Percentiles rank a stretch among this genome's conserved stretches.
These are phyloP conservation scores for Patiria pectinifera DNA, from an alignment of 53 echinoderm and acorn worm species.

Conservation along the genomic window DNA sequence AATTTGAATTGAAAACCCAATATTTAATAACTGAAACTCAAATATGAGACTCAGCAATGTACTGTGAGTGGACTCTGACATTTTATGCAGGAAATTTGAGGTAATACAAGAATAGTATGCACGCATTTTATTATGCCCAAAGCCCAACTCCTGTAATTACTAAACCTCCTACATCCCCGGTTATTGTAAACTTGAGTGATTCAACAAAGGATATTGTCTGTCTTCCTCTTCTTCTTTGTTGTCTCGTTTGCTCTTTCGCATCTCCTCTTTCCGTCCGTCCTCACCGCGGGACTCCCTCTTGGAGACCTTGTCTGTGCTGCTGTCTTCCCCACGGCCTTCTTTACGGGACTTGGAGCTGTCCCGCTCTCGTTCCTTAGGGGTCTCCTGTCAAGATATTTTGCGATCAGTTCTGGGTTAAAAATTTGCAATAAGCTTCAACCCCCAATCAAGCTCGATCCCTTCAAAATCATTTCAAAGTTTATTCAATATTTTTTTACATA, in stretches of 20 bases:
- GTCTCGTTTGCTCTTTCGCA: conserved; percentile 57
- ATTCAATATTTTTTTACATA: background rate
- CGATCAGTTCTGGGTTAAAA: too few relatives aligned
- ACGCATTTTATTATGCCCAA: too few relatives aligned
- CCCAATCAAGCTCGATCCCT: background rate
- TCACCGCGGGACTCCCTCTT: conserved; percentile 53
- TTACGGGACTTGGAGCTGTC: conserved; percentile 48
- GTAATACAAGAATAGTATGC: too few relatives aligned
- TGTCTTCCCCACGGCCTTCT: conserved; percentile 31
- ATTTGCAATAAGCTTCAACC: too few relatives aligned
- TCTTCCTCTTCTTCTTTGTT: conserved; percentile 81
- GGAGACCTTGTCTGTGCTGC: conserved; percentile 29
- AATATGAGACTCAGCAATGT: too few relatives aligned
- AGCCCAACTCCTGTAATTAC: background rate
- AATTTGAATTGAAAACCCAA: too few relatives aligned
- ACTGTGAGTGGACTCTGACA: too few relatives aligned
- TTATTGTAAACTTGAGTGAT: conserved; percentile 15
- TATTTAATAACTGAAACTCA: too few relatives aligned
- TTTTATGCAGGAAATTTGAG: too few relatives aligned
- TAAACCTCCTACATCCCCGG: background rate
- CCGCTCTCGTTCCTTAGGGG: conserved; percentile 25
- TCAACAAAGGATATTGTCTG: conserved; percentile 94
- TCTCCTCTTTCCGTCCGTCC: conserved; percentile 58
- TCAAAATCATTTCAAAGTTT: too few relatives aligned
- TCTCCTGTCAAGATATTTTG: conserved; percentile 13